Conservation (phyloP, 2,888 invertebrate genomes). For the Drepana falcataria region DNA sequence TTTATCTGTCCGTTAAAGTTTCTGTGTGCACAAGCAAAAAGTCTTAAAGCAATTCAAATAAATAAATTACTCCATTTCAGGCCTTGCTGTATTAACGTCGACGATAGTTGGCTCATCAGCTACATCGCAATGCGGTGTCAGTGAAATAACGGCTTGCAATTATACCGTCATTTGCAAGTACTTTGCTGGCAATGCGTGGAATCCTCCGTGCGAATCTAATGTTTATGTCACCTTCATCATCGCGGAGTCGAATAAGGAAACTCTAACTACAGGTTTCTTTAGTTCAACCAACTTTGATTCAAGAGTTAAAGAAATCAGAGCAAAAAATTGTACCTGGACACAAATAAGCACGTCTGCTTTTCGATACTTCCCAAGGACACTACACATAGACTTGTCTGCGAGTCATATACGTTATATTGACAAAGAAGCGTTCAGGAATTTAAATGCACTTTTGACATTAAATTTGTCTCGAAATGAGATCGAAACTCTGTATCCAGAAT, state of each 20-base stretch:
- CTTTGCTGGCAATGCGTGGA: conserved; percentile 30
- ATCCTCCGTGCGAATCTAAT: conserved; percentile 33
- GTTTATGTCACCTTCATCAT: conserved; percentile 46
- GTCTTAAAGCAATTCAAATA: not conserved
- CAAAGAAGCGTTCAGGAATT: conserved; percentile 38
- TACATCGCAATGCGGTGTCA: conserved; percentile 27
- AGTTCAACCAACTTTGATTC: conserved; percentile 60
- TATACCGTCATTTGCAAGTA: conserved; percentile 41
- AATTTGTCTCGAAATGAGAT: conserved; percentile 54
- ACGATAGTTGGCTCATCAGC: conserved; percentile 11
- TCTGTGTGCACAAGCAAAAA: no score
- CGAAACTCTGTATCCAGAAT: conserved; percentile 25
- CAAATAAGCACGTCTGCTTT: conserved; percentile 36
- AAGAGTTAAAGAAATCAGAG: conserved; percentile 44
- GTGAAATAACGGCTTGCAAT: conserved; percentile 27
- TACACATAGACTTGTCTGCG: conserved; percentile 36
- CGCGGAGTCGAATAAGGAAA: conserved; percentile 20
- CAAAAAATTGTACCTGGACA: conserved; percentile 37
- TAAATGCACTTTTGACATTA: conserved; percentile 29
- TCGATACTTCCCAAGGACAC: conserved; percentile 42
- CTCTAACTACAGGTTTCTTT: conserved; percentile 44
- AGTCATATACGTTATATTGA: conserved; percentile 41
- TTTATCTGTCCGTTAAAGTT: no score
- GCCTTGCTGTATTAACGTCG: conserved; percentile 13
- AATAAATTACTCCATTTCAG: conserved; percentile 17